Conservation (phyloP, 1,140 invertebrate genomes). For the Tribolium madens region DNA sequence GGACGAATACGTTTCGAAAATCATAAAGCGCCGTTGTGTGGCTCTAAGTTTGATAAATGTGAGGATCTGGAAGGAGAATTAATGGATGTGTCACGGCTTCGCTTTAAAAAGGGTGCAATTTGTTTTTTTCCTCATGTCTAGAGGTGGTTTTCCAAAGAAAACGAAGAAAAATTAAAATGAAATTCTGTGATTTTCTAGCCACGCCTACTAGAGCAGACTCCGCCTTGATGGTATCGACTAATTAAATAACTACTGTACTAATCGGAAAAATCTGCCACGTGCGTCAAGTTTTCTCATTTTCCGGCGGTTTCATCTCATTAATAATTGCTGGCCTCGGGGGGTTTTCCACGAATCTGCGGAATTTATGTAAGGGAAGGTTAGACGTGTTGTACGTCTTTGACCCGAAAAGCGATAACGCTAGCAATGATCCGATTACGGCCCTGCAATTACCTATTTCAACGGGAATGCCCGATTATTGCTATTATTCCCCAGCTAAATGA, state of each 20-base stretch:
- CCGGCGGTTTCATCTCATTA: conserved; percentile 4
- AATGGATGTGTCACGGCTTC: not conserved
- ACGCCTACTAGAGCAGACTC: too few relatives aligned
- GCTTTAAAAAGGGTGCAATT: not conserved
- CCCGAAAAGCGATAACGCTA: conserved; percentile 1
- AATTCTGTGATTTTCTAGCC: not conserved
- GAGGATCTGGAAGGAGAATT: not conserved
- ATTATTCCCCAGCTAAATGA: conserved; percentile 16
- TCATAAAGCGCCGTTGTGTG: conserved; percentile 14
- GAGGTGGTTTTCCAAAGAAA: not conserved
- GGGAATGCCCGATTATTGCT: conserved; percentile 24
- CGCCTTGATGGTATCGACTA: too few relatives aligned
- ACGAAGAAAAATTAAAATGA: not conserved
- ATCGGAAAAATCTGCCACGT: too few relatives aligned
- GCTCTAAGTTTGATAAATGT: not conserved
- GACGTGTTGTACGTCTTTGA: conserved; percentile 27
- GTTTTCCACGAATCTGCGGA: conserved; percentile 10
- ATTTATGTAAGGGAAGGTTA: conserved; percentile 1
- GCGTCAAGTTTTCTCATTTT: conserved; percentile 8
- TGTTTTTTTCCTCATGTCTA: not conserved
- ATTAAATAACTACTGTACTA: too few relatives aligned
- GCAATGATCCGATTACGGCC: not conserved
- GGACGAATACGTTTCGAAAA: conserved; percentile 10
- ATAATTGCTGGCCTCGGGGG: not conserved
- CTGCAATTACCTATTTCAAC: conserved; percentile 29